Conservation (phyloP, 2,797 vertebrate species). For the Simalia tracyae region DNA sequence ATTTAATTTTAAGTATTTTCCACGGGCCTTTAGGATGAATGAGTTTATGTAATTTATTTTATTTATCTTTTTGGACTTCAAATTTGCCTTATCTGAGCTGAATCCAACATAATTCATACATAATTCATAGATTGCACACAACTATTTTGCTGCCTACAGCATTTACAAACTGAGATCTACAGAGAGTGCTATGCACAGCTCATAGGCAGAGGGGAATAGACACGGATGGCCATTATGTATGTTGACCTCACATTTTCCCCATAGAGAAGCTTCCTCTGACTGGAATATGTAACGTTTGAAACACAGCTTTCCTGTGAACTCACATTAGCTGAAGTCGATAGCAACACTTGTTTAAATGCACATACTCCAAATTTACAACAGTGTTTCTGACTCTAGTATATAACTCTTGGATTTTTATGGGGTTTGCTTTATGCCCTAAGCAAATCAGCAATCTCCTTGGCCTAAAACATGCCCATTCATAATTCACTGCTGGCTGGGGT, state of each 20-base stretch:
- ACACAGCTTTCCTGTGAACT: conserved; percentile 18
- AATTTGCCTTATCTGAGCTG: neutral
- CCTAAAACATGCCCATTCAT: conserved; percentile 23
- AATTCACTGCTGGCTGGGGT: neutral
- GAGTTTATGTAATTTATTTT: neutral
- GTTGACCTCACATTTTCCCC: neutral
- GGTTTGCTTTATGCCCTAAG: conserved; percentile 35
- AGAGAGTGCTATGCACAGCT: neutral
- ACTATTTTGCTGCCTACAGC: neutral
- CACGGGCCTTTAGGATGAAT: neutral
- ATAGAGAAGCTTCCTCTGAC: neutral
- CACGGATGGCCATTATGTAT: no score
- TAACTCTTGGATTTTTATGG: conserved; percentile 23
- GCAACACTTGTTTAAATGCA: conserved; percentile 33
- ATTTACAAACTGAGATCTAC: neutral
- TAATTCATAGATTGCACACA: neutral
- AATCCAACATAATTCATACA: neutral
- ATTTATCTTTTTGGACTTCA: neutral
- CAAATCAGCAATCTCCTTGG: neutral
- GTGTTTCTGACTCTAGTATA: conserved; percentile 20
- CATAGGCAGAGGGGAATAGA: neutral
- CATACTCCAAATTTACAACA: neutral
- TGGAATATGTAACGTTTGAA: neutral
- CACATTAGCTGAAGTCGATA: conserved; percentile 25
- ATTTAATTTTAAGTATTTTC: neutral